Evolutionary conservation across 1,140 invertebrate genomes (phyloP).

Genomic region (Lerema accius): DNA sequence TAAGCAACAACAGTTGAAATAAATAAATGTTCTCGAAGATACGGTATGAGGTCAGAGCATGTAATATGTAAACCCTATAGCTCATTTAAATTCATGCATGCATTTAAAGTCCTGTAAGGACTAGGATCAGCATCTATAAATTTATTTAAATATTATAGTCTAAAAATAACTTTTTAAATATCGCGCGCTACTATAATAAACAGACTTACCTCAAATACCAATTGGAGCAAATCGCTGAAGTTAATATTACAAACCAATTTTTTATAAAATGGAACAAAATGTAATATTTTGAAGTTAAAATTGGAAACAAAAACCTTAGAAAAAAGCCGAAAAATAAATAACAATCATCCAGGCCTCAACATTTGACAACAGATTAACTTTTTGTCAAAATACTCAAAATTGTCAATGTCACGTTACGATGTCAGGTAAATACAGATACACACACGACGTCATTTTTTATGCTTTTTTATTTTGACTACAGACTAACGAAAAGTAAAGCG

Average conservation of each 20-base stretch:
- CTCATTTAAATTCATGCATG: not conserved
- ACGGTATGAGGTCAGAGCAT: not conserved
- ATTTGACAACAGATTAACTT: slow-evolving; percentile 7
- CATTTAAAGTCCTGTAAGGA: not conserved
- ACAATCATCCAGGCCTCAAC: not conserved
- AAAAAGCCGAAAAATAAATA: not conserved
- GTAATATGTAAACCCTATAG: not conserved
- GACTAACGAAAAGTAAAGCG: slow-evolving; percentile 5
- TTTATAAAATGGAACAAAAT: no score
- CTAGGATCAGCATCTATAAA: not conserved
- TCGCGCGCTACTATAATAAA: slow-evolving; percentile 4
- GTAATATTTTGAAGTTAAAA: not conserved
- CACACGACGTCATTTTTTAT: no score
- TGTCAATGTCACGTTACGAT: not conserved
- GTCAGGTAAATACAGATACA: no score
- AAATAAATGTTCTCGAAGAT: no score
- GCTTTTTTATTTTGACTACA: no score
- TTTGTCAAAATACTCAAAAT: no score
- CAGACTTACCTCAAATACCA: not conserved
- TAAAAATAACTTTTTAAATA: slow-evolving; percentile 1
- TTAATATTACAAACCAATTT: no score
- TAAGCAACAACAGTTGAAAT: no score
- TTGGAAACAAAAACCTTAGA: not conserved
- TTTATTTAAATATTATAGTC: not conserved
- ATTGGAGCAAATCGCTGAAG: not conserved